Evolutionary conservation across 2,888 invertebrate species (phyloP).

Genomic region (Noctua janthina): DNA sequence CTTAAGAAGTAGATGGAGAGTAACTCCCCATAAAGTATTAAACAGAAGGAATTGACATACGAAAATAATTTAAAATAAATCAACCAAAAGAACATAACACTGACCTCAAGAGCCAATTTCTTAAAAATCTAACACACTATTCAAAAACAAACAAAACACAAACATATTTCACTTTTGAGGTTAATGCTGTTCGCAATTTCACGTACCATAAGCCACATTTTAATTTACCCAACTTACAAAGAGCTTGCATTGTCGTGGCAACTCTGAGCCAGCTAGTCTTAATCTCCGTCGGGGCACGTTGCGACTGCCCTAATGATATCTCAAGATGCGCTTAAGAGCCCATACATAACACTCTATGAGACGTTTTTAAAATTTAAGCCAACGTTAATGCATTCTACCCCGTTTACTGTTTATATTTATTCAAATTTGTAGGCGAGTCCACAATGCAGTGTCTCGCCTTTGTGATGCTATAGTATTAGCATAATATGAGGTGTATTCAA

Average conservation of each 20-base stretch:
- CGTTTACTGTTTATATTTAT: constrained; percentile 89
- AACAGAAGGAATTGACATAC: not conserved
- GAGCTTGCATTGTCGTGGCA: constrained; percentile 78
- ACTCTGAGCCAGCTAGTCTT: constrained; percentile 82
- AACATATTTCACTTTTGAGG: constrained; percentile 36
- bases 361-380: constrained; percentile 90
- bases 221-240: constrained; percentile 74
- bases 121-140: not conserved
- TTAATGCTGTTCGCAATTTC: constrained; percentile 65
- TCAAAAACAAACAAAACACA: constrained; percentile 24
- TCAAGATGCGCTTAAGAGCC: constrained; percentile 88
- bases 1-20: not conserved
- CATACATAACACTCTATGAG: constrained; percentile 89
- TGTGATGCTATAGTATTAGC: constrained; percentile 85
- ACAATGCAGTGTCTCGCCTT: constrained; percentile 83
- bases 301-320: constrained; percentile 88
- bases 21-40: not conserved
- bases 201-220: constrained; percentile 72
- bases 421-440: constrained; percentile 87
- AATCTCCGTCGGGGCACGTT: constrained; percentile 84
- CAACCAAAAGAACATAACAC: not conserved
- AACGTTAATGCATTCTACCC: constrained; percentile 88
- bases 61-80: not conserved
- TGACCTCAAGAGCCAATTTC: not conserved
- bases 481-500: constrained; percentile 87